Conservation (phyloP, 2,888 invertebrate genomes). For the Toxonevra muliebris region DNA sequence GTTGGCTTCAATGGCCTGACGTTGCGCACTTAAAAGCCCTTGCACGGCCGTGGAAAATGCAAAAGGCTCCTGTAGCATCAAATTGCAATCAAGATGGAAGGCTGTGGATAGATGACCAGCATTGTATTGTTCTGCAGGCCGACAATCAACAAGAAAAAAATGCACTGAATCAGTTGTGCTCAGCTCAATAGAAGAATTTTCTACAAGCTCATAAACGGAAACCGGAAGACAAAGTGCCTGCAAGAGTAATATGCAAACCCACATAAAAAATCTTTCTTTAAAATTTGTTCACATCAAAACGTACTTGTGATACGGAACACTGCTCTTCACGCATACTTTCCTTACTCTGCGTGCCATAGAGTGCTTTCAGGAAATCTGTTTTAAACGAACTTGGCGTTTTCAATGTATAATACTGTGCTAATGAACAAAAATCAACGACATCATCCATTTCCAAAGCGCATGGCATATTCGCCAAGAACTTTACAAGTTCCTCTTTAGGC, state of each 20-base stretch:
- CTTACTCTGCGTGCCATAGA: slow-evolving; percentile 70
- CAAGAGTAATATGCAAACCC: background rate
- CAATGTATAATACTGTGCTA: slow-evolving; percentile 94
- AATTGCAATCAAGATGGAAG: slow-evolving; percentile 95
- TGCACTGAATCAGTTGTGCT: slow-evolving; percentile 74
- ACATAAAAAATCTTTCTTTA: background rate
- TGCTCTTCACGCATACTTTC: slow-evolving; percentile 66
- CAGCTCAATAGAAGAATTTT: slow-evolving; percentile 77
- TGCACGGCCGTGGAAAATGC: slow-evolving; percentile 95
- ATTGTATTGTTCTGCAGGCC: slow-evolving; percentile 97
- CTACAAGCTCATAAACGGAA: slow-evolving; percentile 91
- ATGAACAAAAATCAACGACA: slow-evolving; percentile 94
- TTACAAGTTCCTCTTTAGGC: slow-evolving; percentile 74
- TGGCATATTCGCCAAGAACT: slow-evolving; percentile 79
- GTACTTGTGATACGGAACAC: slow-evolving; percentile 56
- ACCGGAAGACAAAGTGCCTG: slow-evolving; percentile 96
- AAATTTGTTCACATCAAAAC: background rate
- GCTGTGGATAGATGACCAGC: slow-evolving; percentile 96
- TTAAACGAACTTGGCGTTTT: slow-evolving; percentile 94
- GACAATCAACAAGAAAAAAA: slow-evolving; percentile 96
- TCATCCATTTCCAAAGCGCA: slow-evolving; percentile 91
- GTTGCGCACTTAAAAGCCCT: slow-evolving; percentile 85
- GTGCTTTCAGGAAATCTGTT: slow-evolving; percentile 77
- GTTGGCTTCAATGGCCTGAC: slow-evolving; percentile 84
- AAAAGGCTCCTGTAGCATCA: slow-evolving; percentile 96